Conservation (phyloP, 2,888 invertebrate species). For the Stegophylla sp. region DNA sequence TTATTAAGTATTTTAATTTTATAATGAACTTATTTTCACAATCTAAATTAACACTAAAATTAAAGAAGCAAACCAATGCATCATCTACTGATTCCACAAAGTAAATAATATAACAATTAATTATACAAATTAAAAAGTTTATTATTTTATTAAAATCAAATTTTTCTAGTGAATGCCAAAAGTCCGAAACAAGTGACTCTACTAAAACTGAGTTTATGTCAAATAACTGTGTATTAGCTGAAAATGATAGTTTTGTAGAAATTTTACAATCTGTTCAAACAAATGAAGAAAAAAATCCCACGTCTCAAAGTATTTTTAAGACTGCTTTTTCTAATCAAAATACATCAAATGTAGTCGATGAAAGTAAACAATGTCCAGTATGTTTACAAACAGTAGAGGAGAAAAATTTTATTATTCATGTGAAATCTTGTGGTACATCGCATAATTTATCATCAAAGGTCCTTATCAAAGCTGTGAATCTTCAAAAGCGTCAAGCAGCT, state of each 20-base stretch:
- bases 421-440: constrained; percentile 65
- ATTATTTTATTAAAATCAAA: not conserved
- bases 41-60: constrained; percentile 52
- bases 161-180: constrained; percentile 32
- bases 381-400: constrained; percentile 56
- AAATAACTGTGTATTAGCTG: constrained; percentile 30
- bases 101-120: constrained; percentile 32
- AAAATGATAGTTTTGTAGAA: constrained; percentile 55
- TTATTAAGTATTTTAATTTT: not conserved
- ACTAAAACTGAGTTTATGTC: not conserved
- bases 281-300: not conserved
- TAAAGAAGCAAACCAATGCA: constrained; percentile 29
- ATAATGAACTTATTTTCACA: constrained; percentile 54
- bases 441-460: constrained; percentile 65
- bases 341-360: not conserved
- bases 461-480: constrained; percentile 64
- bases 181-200: not conserved
- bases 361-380: constrained; percentile 60
- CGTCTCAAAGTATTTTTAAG: constrained; percentile 41
- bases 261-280: constrained; percentile 27
- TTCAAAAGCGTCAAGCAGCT: constrained; percentile 65
- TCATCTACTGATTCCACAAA: not conserved
- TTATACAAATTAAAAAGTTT: not conserved
- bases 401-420: constrained; percentile 63
- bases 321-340: not conserved